These are phyloP conservation scores for Patella ulyssiponensis DNA, from an alignment of 2,888 invertebrate genomes.

Conservation along the genomic window DNA sequence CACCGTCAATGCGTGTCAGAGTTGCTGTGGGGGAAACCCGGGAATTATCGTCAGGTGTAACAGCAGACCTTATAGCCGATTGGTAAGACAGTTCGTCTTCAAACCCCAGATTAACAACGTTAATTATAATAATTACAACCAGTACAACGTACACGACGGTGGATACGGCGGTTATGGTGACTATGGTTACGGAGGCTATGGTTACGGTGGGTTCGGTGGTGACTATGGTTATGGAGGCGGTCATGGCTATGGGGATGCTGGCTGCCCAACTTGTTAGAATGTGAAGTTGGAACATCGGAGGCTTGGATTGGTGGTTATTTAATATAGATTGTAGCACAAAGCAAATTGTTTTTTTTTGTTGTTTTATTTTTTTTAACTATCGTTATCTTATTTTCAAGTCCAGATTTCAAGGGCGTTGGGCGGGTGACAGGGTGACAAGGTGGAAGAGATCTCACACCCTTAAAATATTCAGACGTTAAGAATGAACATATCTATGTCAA, in stretches of 20 bases:
- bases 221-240: not conserved
- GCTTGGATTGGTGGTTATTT: too few relatives aligned
- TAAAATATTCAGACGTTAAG: too few relatives aligned
- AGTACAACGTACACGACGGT: not conserved
- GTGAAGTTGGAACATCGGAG: too few relatives aligned
- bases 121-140: not conserved
- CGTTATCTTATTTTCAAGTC: too few relatives aligned
- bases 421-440: too few relatives aligned
- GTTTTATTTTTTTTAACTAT: too few relatives aligned
- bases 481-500: too few relatives aligned
- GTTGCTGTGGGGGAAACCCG: not conserved
- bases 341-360: too few relatives aligned
- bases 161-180: not conserved
- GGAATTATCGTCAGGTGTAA: not conserved
- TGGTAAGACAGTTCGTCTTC: not conserved
- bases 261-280: too few relatives aligned
- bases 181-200: not conserved
- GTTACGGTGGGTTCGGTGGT: constrained; percentile 1
- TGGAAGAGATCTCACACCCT: too few relatives aligned
- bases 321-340: too few relatives aligned
- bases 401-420: too few relatives aligned
- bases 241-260: not conserved
- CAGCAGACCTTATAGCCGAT: not conserved
- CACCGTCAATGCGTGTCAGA: not conserved
- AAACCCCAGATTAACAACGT: not conserved